Evolutionary conservation across 2,888 invertebrate genomes (phyloP).

Genomic region (Agrochola macilenta): DNA sequence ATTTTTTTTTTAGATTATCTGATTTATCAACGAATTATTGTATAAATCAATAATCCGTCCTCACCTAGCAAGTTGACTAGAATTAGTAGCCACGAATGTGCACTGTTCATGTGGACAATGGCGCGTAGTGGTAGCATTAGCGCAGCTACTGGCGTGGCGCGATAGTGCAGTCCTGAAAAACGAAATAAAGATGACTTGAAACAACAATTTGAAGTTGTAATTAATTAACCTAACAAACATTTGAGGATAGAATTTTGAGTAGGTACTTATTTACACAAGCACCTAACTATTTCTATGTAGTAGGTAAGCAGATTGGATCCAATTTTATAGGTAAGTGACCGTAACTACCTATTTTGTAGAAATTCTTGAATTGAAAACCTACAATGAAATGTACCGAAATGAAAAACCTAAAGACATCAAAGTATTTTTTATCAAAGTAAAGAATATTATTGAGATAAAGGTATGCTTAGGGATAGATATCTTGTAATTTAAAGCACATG

Average conservation of each 20-base stretch:
- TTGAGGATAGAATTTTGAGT: neutral
- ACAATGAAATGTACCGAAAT: no score
- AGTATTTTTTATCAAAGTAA: no score
- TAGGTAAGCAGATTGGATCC: no score
- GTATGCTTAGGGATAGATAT: no score
- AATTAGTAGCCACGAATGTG: constrained; percentile 75
- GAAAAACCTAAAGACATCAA: no score
- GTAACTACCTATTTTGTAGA: no score
- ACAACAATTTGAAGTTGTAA: neutral
- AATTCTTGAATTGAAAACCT: no score
- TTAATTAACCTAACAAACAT: neutral
- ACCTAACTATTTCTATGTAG: no score
- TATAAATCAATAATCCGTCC: neutral
- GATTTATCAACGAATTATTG: neutral
- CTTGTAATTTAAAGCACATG: no score
- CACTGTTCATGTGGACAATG: constrained; percentile 80
- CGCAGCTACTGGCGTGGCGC: constrained; percentile 70
- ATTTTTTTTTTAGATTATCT: neutral
- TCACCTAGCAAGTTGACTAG: constrained; percentile 81
- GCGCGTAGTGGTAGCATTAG: constrained; percentile 58
- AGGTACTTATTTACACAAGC: no score
- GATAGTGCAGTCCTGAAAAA: constrained; percentile 73
- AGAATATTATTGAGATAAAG: no score
- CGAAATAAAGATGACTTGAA: neutral
- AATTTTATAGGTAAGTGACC: no score